Evolutionary conservation across 2,888 invertebrate genomes (phyloP), one percentile per base, ranked within the genome.

Genomic region (Drosophila meridiana): DNA sequence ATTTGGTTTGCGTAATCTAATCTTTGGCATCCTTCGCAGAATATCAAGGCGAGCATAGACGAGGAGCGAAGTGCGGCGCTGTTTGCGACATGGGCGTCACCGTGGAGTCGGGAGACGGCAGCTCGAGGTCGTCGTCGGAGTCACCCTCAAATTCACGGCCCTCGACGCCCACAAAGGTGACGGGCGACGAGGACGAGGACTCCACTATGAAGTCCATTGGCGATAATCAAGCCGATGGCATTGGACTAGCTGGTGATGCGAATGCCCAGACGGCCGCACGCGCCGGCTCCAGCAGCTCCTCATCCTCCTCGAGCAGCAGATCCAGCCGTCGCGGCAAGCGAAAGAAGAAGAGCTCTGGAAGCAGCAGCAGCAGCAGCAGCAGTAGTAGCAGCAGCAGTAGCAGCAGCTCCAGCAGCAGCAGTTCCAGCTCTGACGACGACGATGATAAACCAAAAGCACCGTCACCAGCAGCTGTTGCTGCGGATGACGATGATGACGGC

Each of bases 61-160:
- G 11, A 48, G 53, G 50, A 47, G 30, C 42, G 11, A 28, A 11
- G 28, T 30, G 45, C 36, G 56, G 40, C 32, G 36, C 34, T 63
- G 43, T 28, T 45, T 42, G 34, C 38, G 45, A 55, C 36, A 75
- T 75, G 66, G 65, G 76, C 58, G 56, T 72, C 68, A 80, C 53
- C 60, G 92, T 92, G 92, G 92, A 92, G 53, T 91, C 91, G 38
- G 93, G 93, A 72, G 93, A 93, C 72, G 89, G 91, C 53, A 92
- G 91, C 63, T 91, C 92, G 91, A 53, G 89, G 60, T 90, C 93
- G 71, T 94, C 94, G 11, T 60, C 77, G 55, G 94, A 94, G 66
- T 94, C 94, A 38, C 94, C 94, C 20, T 93, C 94, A 76, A 93
- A 93, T 64, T 91, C 93, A 30, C 78, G 80, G 2, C 91, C 91